A percentile compares a stretch with the other conserved stretches of the same genome.
phyloP scores from a whole-genome alignment of 2,797 vertebrate species.

The Gila robusta region DNA sequence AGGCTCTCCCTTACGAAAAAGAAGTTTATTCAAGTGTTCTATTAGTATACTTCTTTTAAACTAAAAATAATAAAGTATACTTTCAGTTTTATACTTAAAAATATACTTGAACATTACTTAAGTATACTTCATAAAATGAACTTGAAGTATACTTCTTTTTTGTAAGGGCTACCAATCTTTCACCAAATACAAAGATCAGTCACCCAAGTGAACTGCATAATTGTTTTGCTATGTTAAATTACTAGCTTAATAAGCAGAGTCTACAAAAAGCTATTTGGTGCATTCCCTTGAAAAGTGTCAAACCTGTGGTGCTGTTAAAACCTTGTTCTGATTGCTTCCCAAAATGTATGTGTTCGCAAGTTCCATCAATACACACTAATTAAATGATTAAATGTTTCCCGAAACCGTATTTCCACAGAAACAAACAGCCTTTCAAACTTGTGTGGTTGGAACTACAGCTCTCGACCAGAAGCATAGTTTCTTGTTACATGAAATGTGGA shows the following conservation, averaged over 20 bases:
- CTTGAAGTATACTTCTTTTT: too few species aligned
- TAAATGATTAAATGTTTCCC: neutral
- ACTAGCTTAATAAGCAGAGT: neutral
- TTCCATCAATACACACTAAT: neutral
- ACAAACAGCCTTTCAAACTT: neutral
- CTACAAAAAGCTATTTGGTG: neutral
- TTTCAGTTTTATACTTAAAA: too few species aligned
- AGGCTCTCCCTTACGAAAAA: slow-evolving; percentile 56
- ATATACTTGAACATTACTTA: too few species aligned
- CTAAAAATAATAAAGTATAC: too few species aligned
- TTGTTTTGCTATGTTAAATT: neutral
- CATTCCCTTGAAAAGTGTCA: neutral
- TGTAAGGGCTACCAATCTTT: slow-evolving; percentile 25
- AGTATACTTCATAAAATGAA: too few species aligned
- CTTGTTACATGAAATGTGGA: neutral
- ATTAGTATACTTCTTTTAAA: too few species aligned
- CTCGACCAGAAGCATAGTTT: neutral
- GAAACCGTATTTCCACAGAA: neutral
- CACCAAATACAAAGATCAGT: neutral
- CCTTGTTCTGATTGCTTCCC: neutral
- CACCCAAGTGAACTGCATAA: neutral
- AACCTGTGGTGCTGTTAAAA: neutral
- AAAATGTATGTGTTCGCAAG: neutral
- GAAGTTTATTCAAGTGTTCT: too few species aligned
- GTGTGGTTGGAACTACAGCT: neutral